A percentile compares a stretch with the other conserved stretches of the same genome.
Conservation (phyloP, 2,888 invertebrate species). For the Lasioglossum oenotherae region DNA sequence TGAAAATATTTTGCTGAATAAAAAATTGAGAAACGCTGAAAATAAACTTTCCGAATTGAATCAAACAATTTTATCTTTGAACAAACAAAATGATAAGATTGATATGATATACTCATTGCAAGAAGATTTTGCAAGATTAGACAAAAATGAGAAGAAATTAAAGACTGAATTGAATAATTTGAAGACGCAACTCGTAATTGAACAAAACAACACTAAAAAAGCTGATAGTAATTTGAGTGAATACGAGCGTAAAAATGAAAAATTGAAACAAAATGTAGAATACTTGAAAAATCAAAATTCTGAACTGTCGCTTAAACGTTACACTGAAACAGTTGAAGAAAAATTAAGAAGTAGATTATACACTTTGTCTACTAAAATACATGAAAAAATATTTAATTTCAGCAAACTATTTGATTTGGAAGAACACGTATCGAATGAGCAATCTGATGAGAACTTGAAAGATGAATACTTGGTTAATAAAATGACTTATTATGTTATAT, state of each 20-base stretch:
- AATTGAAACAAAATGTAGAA: conserved; percentile 56
- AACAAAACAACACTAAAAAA: conserved; percentile 62
- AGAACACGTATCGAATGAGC: conserved; percentile 7
- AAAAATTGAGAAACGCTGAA: conserved; percentile 53
- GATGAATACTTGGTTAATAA: conserved; percentile 32
- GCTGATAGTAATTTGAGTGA: conserved; percentile 62
- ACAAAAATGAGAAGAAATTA: conserved; percentile 63
- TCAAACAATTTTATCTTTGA: conserved; percentile 51
- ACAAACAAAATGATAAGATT: conserved; percentile 60
- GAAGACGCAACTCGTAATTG: conserved; percentile 55
- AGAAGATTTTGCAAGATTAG: conserved; percentile 60
- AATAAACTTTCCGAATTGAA: conserved; percentile 55
- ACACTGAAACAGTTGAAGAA: conserved; percentile 23
- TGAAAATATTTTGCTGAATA: conserved; percentile 53
- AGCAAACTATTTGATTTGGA: conserved; percentile 16
- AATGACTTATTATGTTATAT: conserved; percentile 2
- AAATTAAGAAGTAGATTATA: conserved; percentile 51
- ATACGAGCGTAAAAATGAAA: conserved; percentile 66
- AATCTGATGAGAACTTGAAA: conserved; percentile 4
- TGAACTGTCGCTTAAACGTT: conserved; percentile 38
- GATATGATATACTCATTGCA: conserved; percentile 64
- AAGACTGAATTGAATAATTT: conserved; percentile 54
- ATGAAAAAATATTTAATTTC: conserved; percentile 42
- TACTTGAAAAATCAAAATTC: conserved; percentile 50
- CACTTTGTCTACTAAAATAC: conserved; percentile 49